phyloP scores from a whole-genome alignment of 2,113 vertebrate genomes.

The Apistogramma diplotaenia region DNA sequence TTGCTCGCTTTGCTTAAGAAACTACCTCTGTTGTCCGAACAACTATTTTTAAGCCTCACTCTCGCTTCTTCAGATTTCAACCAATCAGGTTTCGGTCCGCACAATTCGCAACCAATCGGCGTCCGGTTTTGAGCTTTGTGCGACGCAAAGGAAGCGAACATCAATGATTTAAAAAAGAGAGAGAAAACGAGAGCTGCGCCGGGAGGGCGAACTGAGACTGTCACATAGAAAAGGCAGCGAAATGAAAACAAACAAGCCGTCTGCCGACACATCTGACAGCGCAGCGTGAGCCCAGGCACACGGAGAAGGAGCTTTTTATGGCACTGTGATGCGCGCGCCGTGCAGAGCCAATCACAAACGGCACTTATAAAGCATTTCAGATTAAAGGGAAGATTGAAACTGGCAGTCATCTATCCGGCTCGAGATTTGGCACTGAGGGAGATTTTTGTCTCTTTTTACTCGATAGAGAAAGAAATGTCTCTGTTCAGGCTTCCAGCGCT shows the following conservation, averaged over 20 bases:
- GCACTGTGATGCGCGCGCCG: conserved; percentile 3
- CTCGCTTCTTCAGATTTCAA: background rate
- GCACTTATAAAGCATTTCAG: background rate
- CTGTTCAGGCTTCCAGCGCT: background rate
- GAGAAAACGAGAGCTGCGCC: background rate
- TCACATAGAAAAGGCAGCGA: conserved; percentile 19
- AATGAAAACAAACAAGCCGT: conserved; percentile 16
- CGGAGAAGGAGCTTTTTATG: background rate
- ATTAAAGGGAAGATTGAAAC: background rate
- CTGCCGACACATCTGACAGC: background rate
- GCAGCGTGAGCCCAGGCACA: background rate
- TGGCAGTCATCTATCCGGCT: background rate
- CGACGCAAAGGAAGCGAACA: background rate
- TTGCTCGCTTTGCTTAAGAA: background rate
- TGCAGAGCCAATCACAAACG: background rate
- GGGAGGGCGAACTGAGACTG: background rate
- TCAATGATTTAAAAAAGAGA: background rate
- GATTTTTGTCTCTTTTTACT: background rate
- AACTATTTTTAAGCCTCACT: background rate
- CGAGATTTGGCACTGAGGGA: background rate
- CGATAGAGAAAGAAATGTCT: background rate
- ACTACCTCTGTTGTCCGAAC: background rate
- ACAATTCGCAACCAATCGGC: conserved; percentile 36
- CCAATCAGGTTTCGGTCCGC: conserved; percentile 65
- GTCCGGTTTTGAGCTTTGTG: conserved; percentile 23